These are phyloP conservation scores for Tenualosa thibaudeaui DNA, from an alignment of 2,797 vertebrate genomes.

Conservation along the genomic window DNA sequence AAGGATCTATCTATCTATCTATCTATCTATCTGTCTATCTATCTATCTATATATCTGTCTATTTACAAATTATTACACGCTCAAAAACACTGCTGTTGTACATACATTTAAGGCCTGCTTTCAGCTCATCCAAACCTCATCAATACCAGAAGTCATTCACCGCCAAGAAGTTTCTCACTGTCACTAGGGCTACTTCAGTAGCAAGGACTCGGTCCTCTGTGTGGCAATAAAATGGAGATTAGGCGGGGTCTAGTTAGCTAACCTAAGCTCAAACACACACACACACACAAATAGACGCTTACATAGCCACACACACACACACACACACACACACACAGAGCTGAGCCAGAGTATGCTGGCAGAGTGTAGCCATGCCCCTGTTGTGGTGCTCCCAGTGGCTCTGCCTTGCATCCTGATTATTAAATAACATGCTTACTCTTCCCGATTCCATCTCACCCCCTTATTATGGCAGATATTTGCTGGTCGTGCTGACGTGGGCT, in stretches of 20 bases:
- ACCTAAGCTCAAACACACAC: slow-evolving; percentile 1
- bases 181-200: neutral
- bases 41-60: too few relatives aligned
- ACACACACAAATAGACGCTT: neutral
- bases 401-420: slow-evolving; percentile 57
- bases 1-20: too few relatives aligned
- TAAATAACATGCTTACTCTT: slow-evolving; percentile 62
- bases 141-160: neutral
- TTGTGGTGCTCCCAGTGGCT: slow-evolving; percentile 53
- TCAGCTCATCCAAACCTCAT: neutral
- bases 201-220: neutral
- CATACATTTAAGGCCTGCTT: neutral
- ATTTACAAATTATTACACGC: too few relatives aligned
- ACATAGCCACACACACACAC: slow-evolving; percentile 22
- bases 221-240: neutral
- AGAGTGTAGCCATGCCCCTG: slow-evolving; percentile 47
- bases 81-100: too few relatives aligned
- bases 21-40: too few relatives aligned
- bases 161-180: neutral
- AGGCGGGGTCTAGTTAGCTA: neutral
- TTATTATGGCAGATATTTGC: slow-evolving; percentile 59
- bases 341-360: slow-evolving; percentile 49
- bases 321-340: slow-evolving; percentile 47
- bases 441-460: slow-evolving; percentile 60
- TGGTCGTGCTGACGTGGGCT: slow-evolving; percentile 68